Base-by-base conservation (phyloP, 2,113 vertebrate species). In the Tapirus terrestris region DNA sequence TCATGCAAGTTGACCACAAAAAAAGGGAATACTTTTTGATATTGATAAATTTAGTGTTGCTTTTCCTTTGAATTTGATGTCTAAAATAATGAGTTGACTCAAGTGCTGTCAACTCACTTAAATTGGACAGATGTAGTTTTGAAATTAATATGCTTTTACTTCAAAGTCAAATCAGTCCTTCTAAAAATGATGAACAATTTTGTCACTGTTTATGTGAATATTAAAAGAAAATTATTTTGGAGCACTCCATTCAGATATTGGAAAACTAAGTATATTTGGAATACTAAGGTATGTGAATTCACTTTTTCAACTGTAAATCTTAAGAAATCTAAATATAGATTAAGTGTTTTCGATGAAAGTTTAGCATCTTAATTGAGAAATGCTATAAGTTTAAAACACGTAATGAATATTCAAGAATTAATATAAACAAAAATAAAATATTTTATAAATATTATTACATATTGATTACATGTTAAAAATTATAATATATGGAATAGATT, bases 141-240 rank as follows among this genome's bases (percentile, higher is more conserved):
- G n/a, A 95, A 92, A 86, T 80, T 77, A 95, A 36, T 81, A 56
- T 17, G 39, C 12, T 95, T 93, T 70, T 87, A 12, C 25, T 87
- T 93, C 29, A 43, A 85, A 85, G 48, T 84, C 33, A 65, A 51
- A 77, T 79, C 3, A 4, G 72, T 36, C 11, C 6, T 61, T 72
- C n/a, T 51, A 60, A 90, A 72, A 80, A 39, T 72, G 18, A 67
- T 88, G 17, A 95, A 16, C 16, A 73, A 56, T 77, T 96, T 87
- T 58, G 23, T 87, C 21, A 83, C 77, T 82, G 31, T 68, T 90
- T 67, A 48, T 60, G 3, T 63, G 51, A 68, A 11, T 73, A 90
- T 73, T 81, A 25, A 93, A 94, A 48, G 9, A 92, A 96, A 84
- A 43, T n/a, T 92, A 68, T 89, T 85, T 92, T 63, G 8, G 31